Evolutionary conservation across 2,888 invertebrate species (phyloP).

Genomic region (Ophion slaviceki): DNA sequence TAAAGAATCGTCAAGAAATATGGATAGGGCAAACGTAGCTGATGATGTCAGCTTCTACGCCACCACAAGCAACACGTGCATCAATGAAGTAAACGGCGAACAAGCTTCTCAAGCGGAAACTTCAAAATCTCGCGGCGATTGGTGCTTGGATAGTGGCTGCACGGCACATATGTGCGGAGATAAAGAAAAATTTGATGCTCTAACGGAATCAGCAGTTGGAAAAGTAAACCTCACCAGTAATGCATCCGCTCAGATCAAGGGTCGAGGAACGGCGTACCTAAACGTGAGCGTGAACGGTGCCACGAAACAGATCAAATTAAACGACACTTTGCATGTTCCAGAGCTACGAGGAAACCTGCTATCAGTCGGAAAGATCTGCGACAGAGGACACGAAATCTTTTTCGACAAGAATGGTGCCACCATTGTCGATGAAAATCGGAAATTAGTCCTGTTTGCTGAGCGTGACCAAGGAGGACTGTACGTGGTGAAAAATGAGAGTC

Average conservation of each 20-base stretch:
- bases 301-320: background rate
- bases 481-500: background rate
- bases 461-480: background rate
- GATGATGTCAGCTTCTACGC: background rate
- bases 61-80: background rate
- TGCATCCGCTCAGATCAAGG: background rate
- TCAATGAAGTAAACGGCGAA: too few relatives aligned
- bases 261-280: background rate
- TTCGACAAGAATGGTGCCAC: background rate
- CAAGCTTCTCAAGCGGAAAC: too few relatives aligned
- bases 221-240: background rate
- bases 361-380: too few relatives aligned
- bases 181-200: background rate
- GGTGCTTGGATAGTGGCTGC: slow-evolving; percentile 2
- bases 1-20: background rate
- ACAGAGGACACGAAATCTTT: background rate
- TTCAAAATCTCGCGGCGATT: background rate
- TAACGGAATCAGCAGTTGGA: background rate
- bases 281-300: background rate
- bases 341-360: background rate
- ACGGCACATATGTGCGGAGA: background rate
- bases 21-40: background rate
- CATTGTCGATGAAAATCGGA: background rate
- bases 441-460: background rate
- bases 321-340: background rate